Evolutionary conservation across 2,113 vertebrate genomes (phyloP).

Genomic region (Tenebrosternarchus preto): DNA sequence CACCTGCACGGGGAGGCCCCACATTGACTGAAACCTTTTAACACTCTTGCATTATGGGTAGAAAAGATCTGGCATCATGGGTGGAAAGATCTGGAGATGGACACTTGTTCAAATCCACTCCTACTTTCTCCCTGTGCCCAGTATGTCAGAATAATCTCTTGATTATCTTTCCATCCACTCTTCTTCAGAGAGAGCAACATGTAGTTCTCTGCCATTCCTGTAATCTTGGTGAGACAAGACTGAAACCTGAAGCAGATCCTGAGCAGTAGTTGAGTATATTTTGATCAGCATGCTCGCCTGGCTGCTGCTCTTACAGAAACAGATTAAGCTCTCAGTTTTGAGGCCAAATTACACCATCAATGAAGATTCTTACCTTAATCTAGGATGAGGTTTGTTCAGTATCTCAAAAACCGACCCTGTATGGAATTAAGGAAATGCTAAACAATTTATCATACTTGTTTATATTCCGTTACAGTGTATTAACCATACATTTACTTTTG

Average conservation of each 20-base stretch:
- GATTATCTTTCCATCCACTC: conserved; percentile 15
- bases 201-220: background rate
- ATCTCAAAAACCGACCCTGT: background rate
- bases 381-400: background rate
- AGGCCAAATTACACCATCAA: background rate
- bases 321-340: background rate
- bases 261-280: background rate
- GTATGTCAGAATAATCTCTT: conserved; percentile 22
- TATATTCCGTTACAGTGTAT: background rate
- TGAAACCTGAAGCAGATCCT: background rate
- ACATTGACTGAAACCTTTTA: conserved; percentile 46
- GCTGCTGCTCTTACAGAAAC: background rate
- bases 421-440: background rate
- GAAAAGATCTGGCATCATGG: conserved; percentile 19
- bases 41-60: conserved; percentile 27
- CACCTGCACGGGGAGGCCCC: background rate
- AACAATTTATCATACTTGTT: background rate
- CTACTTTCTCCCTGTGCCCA: background rate
- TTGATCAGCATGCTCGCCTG: background rate
- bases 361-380: conserved; percentile 4
- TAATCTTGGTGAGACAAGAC: background rate
- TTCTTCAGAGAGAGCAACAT: conserved; percentile 4
- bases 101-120: conserved; percentile 29
- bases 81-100: conserved; percentile 2
- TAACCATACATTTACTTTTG: background rate